Conservation (phyloP, 2,888 invertebrate species). For the Pristionchus arcanus region DNA sequence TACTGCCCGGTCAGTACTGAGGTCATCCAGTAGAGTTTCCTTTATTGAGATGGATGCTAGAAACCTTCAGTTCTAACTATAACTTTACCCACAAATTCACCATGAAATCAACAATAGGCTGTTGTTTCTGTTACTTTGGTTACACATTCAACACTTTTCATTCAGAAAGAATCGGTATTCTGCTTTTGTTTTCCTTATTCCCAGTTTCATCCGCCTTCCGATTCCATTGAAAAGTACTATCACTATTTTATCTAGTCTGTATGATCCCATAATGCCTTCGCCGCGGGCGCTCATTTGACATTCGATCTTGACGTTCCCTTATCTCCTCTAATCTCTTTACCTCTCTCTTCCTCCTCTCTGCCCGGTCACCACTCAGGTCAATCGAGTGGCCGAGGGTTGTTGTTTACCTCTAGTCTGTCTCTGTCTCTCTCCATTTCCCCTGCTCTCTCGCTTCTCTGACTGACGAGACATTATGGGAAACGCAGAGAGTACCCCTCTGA, state of each 20-base stretch:
- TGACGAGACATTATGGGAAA: background rate
- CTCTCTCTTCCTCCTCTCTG: conserved; percentile 20
- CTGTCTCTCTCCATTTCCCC: too few relatives aligned
- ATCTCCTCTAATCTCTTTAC: conserved; percentile 35
- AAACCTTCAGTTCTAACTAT: background rate
- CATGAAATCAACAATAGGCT: too few relatives aligned
- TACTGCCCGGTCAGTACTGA: background rate
- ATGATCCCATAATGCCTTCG: background rate
- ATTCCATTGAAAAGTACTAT: too few relatives aligned
- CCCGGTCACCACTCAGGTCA: conserved; percentile 29
- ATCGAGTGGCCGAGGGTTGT: background rate
- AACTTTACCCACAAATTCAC: too few relatives aligned
- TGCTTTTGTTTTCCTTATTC: too few relatives aligned
- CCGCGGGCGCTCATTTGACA: background rate
- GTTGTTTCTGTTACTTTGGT: too few relatives aligned
- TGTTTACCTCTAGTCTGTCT: conserved; percentile 39
- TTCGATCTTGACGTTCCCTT: conserved; percentile 3
- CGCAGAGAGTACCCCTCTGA: background rate
- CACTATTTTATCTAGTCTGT: too few relatives aligned
- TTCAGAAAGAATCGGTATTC: too few relatives aligned
- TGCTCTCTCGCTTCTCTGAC: background rate
- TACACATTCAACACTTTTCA: too few relatives aligned
- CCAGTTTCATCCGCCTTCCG: too few relatives aligned
- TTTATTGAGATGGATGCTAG: background rate
- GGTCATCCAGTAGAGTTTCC: background rate